These are phyloP conservation scores for Caradrina kadenii DNA, from an alignment of 2,888 invertebrate genomes.

Conservation along the genomic window DNA sequence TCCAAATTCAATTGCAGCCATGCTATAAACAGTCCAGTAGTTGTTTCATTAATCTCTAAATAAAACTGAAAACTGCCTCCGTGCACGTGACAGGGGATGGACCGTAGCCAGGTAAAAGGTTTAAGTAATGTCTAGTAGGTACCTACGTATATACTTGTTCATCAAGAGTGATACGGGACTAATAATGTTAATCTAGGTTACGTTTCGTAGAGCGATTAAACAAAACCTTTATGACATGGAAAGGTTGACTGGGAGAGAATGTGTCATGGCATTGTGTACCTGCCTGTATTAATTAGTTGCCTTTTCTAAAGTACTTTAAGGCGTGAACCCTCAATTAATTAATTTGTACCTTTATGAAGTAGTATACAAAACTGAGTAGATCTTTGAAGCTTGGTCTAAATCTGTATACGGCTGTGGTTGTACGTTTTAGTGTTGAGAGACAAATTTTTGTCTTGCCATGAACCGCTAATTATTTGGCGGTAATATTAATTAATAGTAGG, in stretches of 20 bases:
- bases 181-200: not conserved
- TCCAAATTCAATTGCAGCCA: slow-evolving; percentile 10
- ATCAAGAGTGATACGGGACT: slow-evolving; percentile 8
- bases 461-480: too few species aligned
- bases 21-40: slow-evolving; percentile 8
- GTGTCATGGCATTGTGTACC: not conserved
- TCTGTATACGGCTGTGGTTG: too few species aligned
- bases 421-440: too few species aligned
- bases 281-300: not conserved
- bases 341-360: not conserved
- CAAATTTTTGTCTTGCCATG: too few species aligned
- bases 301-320: not conserved
- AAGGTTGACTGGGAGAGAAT: not conserved
- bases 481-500: too few species aligned
- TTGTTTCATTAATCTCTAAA: slow-evolving; percentile 2
- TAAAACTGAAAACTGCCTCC: slow-evolving; percentile 15
- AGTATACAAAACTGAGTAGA: too few species aligned
- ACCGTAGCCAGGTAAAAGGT: slow-evolving; percentile 29
- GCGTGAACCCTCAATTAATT: not conserved
- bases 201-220: not conserved
- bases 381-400: too few species aligned
- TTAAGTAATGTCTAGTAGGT: slow-evolving; percentile 20
- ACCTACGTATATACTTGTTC: not conserved
- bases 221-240: not conserved
- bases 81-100: slow-evolving; percentile 34